Base-by-base conservation (phyloP, 2,113 vertebrate genomes). In the Actinemys pallida region DNA sequence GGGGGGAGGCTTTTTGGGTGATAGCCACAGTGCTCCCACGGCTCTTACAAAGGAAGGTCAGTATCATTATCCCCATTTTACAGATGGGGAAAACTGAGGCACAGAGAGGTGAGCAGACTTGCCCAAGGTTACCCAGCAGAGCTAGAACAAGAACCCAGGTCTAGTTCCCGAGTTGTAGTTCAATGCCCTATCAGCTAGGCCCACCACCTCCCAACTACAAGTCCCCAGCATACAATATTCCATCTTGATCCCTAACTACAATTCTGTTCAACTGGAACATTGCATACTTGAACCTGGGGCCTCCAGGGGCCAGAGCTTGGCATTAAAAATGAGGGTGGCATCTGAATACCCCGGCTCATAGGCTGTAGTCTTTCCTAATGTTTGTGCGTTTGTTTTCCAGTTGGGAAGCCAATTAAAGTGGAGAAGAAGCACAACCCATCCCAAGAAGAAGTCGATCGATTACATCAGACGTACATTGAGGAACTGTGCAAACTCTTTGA, bases 321-420 rank as follows among this genome's bases (percentile, higher is more conserved):
- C 11, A 47, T 47, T 25, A 47, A 78, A 47, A 24, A 47, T 13
- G 75, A 27, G 22, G 13, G 24, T 12, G 24, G 42, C 6, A 29
- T 47, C 42, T 12, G 42, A 42, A 45, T 27, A 76, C 22, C 72
- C 42, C 5, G 3, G 69, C 20, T 42, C 20, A 20, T 24, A 42
- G 69, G 69, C 24, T 75, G n/a, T 8, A 25, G 6, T 78, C 12
- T 78, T 45, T 78, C 42, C 75, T 47, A 78, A 78, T 24, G 24
- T 0, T 0, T 29, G 31, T 81, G 2, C 78, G 7, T 85, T 93
- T 95, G 11, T 86, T 93, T 98, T 97, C 29, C 94, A 98, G 99
- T 99, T 57, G 99, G 99, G 11, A 99, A 98, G 87, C 99, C 99
- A 7, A 99, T 99, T 9, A 95, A 94, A 72, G 99, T 99, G 91